Evolutionary conservation across 2,113 vertebrate species (phyloP), one percentile per base, ranked within the genome.

Genomic region (Neotragus pygmaeus): DNA sequence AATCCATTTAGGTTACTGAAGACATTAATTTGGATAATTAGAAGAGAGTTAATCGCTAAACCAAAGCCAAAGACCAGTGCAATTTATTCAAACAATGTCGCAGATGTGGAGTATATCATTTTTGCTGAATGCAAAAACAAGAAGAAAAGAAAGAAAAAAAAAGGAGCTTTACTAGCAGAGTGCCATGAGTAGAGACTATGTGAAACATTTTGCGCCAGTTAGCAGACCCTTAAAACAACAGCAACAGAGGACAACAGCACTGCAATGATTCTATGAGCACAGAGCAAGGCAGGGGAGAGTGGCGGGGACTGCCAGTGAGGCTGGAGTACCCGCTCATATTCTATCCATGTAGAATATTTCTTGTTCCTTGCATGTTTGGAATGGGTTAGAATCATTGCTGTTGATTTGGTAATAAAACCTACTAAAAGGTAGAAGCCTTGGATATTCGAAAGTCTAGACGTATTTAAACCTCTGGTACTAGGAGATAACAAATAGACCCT

Each of bases 231-330:
- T 98, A 91, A 98, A 98, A 98, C 47, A 77, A 99, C 98, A 98
- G 98, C 96, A 98, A 99, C 97, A 98, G 98, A 98, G 97, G 98
- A 98, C 98, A 98, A 98, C 88, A 96, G 94, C 85, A 82, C 97
- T 95, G 98, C 99, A 99, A 99, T 99, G 99, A 99, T 99, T 99
- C 99, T 96, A 64, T 19, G 98, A 96, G 98, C 94, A 98, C 98
- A 98, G 97, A 98, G 98, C 97, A 98, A 98, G 91, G 97, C 96
- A 70, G 93, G 97, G 83, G 36, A 64, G 95, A 91, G 82, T 14
- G 88, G 51, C 53, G 95, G 94, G 98, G 96, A 73, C 96, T 86
- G 55, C 93, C 97, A 97, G 97, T 90, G 96, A 95, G 95, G 95
- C 95, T 89, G 90, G 95, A 98, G 97, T 96, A 98, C 97, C 98